Evolutionary conservation across 1,140 invertebrate species (phyloP), one percentile per base, ranked within the genome.

Genomic region (Drosophila rufa): DNA sequence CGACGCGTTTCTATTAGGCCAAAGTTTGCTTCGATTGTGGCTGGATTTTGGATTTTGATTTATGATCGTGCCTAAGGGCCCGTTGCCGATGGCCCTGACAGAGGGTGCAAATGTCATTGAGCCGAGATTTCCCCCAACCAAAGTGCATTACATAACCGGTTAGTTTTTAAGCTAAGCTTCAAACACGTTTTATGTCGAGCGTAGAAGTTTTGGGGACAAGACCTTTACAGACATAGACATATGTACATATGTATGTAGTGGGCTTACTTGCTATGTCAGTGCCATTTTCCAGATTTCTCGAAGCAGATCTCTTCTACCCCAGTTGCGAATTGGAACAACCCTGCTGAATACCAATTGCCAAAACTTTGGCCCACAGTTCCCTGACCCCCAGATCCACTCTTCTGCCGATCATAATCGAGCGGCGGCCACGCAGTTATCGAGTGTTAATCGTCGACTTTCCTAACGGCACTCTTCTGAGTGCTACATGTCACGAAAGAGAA

Each of bases 61-160:
- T 58, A 69, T 69, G 47, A 69, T 58, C 45, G 12, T 22, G 15
- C 3, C 38, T 38, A 42, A 30, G 46, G 27, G 33, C 61, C 27
- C 14, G 33, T 25, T 38, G 46, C 17, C 7, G n/a, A 30, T 51
- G 25, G 22, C 27, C 47, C 17, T 33, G 45, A 17, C 30, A 38
- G 22, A 40, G 59, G 59, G 47, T 53, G 46, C 19, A 55, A 33
- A 64, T 17, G 59, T 22, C 38, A 40, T 55, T 55, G 22, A 36
- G 60, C 4, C 36, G 25, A 36, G 25, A 51, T 53, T 30, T 30
- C n/a, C 6, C 17, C 4, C 17, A 59, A 8, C 7, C 46, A 19
- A 61, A 62, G 30, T 58, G 62, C 64, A 69, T 58, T 69, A 48
- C 64, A 45, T 59, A 73, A 73, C 69, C 69, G 69, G 64, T 50